Base-by-base conservation (phyloP, 2,113 vertebrate genomes). In the Albula goreensis region DNA sequence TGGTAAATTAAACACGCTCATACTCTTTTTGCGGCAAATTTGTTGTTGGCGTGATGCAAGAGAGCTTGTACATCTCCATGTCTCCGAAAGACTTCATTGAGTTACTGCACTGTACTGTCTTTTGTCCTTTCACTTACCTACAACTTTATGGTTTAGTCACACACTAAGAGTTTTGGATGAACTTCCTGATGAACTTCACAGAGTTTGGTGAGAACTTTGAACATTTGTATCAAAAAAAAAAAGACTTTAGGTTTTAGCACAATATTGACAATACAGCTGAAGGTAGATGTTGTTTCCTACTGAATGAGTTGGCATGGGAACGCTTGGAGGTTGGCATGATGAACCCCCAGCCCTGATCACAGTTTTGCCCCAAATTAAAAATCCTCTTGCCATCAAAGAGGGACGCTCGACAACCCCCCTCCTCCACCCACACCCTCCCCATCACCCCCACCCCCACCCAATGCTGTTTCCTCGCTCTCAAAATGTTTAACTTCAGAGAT, bases 401-500 rank as follows among this genome's bases (percentile, higher is more conserved):
- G 60, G 4, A 15, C 12, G 0, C 22, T 70, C 5, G 1, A 60
- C 9, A 60, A 15, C 12, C 3, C 8, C 57, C 57, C 57, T 15
- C 3, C 17, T 15, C 57, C 17, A 15, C 12, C 12, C 57, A 60
- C 9, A 5, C 11, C 0, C 12, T 3, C 57, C 57, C 11, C 57
- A 13, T 60, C 53, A 7, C 53, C 53, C 57, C 56, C 56, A 10
- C 56, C 11, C 56, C 57, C 22, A 17, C 63, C 4, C 80, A 81
- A 50, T 22, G 49, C 31, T 50, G 8, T 15, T 81, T 81, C 19
- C 80, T 51, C 80, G 9, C 50, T n/a, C 51, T 81, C 50, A 91
- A 90, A 84, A 88, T 87, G 91, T 93, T 93, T 94, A 90, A 85
- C 92, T 94, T 94, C 94, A 89, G 92, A 95, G 90, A 90, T 93